Conservation (phyloP, 2,113 vertebrate species). For the Nycticebus coucang region DNA sequence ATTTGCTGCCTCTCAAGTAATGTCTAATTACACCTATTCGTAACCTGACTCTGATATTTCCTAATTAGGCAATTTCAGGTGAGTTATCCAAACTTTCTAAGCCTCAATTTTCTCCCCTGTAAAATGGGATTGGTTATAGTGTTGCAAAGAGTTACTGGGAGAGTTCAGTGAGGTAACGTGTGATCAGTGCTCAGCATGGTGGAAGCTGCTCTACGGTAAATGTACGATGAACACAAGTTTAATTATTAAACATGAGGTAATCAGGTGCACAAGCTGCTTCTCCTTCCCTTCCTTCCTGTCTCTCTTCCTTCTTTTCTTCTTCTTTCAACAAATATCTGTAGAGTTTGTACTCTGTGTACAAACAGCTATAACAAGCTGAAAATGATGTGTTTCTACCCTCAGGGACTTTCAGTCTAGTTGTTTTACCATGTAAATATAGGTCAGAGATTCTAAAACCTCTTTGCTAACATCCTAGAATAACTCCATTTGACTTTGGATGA, state of each 20-base stretch:
- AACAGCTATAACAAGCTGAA: neutral
- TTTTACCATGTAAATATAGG: neutral
- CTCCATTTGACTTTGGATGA: neutral
- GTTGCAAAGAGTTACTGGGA: neutral
- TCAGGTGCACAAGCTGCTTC: neutral
- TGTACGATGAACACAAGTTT: neutral
- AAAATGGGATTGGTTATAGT: neutral
- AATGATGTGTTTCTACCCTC: neutral
- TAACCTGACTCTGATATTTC: neutral
- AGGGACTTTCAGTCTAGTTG: neutral
- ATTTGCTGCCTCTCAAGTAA: neutral
- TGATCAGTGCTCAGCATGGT: neutral
- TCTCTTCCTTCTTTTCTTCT: neutral
- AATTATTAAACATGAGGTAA: neutral
- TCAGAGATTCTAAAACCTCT: slow-evolving; percentile 1
- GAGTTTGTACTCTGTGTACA: neutral
- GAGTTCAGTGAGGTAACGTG: neutral
- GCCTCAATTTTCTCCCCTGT: neutral
- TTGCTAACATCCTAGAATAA: neutral
- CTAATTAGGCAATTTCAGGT: neutral
- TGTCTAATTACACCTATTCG: neutral
- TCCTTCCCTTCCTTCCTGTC: neutral
- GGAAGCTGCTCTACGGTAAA: neutral
- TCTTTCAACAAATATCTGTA: neutral
- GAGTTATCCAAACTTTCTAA: slow-evolving; percentile 11